A percentile compares a stretch with the other conserved stretches of the same genome.
These are phyloP conservation scores for Caenorhabditis parvicauda DNA, from an alignment of 2,888 invertebrate genomes.

Conservation along the genomic window DNA sequence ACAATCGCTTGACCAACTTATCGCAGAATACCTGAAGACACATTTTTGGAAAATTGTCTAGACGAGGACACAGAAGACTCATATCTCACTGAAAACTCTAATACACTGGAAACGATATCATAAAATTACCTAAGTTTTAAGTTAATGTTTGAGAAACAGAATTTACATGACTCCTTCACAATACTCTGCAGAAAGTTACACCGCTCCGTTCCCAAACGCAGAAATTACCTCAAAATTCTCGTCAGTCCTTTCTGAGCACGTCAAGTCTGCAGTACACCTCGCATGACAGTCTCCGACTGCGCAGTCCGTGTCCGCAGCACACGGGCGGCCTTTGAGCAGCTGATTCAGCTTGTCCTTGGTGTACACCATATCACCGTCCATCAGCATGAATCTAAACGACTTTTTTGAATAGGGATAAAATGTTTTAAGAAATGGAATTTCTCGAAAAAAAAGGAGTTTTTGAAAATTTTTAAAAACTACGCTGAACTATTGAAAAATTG, in stretches of 20 bases:
- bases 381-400: constrained; percentile 52
- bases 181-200: no score
- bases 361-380: constrained; percentile 61
- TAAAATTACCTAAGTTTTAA: no score
- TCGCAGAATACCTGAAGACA: constrained; percentile 60
- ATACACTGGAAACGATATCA: no score
- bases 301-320: constrained; percentile 58
- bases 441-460: not conserved
- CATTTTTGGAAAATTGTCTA: not conserved
- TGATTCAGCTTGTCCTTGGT: constrained; percentile 54
- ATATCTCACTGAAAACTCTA: no score
- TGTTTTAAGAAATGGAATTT: no score
- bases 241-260: constrained; percentile 53
- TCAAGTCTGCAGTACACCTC: constrained; percentile 43
- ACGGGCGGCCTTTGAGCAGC: constrained; percentile 44
- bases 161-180: no score
- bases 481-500: not conserved
- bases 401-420: not conserved
- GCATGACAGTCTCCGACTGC: constrained; percentile 47
- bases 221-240: constrained; percentile 62
- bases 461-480: not conserved
- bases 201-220: no score
- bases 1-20: constrained; percentile 58
- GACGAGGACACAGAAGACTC: not conserved
- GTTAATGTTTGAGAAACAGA: no score